Percentiles rank a stretch among this genome's conserved stretches.
phyloP scores from a whole-genome alignment of 2,888 invertebrate species.

The Cephonodes hylas region DNA sequence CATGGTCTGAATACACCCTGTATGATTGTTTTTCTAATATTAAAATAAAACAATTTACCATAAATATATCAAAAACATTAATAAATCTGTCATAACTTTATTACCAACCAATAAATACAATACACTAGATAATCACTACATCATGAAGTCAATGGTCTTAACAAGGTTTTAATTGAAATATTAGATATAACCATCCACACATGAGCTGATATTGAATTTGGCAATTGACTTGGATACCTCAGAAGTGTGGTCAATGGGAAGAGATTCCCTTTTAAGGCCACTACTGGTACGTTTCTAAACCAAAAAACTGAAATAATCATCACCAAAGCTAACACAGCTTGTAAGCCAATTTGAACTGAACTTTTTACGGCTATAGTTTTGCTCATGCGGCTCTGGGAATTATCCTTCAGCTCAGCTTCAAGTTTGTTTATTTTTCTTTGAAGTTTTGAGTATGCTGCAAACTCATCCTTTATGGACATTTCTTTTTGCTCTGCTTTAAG shows the following conservation, averaged over 20 bases:
- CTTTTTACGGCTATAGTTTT: conserved; percentile 66
- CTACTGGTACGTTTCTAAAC: conserved; percentile 69
- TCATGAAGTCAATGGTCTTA: conserved; percentile 60
- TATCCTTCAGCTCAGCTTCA: conserved; percentile 69
- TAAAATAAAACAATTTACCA: too few relatives aligned
- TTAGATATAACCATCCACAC: conserved; percentile 73
- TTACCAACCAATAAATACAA: conserved; percentile 17
- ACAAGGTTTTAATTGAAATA: conserved; percentile 61
- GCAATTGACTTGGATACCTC: conserved; percentile 64
- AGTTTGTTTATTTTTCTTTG: conserved; percentile 80
- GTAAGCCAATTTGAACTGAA: conserved; percentile 56
- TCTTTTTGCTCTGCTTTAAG: conserved; percentile 71
- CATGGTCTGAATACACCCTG: too few relatives aligned
- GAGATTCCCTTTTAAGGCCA: conserved; percentile 60
- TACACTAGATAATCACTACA: conserved; percentile 16
- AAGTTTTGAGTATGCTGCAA: conserved; percentile 81
- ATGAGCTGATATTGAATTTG: conserved; percentile 71
- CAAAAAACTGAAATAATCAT: conserved; percentile 65
- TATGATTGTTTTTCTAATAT: too few relatives aligned
- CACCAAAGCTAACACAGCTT: conserved; percentile 51
- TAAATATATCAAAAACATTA: neutral
- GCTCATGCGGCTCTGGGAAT: conserved; percentile 58
- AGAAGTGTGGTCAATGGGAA: conserved; percentile 66
- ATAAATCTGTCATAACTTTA: conserved; percentile 10
- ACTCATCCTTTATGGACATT: conserved; percentile 81